These are phyloP conservation scores for Magallana ariakensis DNA, from an alignment of 1,140 invertebrate species.

Conservation along the genomic window DNA sequence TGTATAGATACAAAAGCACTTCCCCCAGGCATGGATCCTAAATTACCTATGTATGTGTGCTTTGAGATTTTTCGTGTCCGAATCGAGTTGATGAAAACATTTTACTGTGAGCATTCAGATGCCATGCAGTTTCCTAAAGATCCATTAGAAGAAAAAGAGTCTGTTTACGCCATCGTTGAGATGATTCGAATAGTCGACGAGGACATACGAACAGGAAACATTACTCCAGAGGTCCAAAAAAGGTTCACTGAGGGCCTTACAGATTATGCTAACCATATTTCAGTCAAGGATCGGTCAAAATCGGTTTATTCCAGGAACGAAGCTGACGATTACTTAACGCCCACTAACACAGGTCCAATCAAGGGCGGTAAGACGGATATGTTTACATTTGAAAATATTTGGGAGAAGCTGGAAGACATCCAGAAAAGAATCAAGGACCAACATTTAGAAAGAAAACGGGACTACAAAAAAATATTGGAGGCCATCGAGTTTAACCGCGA, in stretches of 20 bases:
- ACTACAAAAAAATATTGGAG: neutral
- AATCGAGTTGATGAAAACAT: neutral
- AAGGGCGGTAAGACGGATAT: too few species aligned
- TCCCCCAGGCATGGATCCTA: neutral
- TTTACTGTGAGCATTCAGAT: neutral
- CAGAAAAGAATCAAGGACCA: neutral
- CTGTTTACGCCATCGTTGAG: neutral
- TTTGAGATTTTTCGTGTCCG: neutral
- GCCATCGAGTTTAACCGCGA: neutral
- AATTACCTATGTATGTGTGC: neutral
- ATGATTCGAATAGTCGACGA: neutral
- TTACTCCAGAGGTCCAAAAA: neutral
- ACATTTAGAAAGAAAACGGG: neutral
- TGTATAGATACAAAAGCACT: neutral
- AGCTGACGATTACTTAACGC: too few species aligned
- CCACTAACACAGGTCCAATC: too few species aligned
- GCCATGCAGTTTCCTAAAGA: neutral
- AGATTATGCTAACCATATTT: neutral
- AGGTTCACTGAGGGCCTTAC: neutral
- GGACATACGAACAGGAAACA: neutral
- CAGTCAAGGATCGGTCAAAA: neutral
- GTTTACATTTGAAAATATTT: too few species aligned
- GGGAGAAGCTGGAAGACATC: neutral
- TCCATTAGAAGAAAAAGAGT: neutral
- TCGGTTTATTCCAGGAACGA: too few species aligned